Evolutionary conservation across 2,113 vertebrate genomes (phyloP).

Genomic region (Podilymbus podiceps): DNA sequence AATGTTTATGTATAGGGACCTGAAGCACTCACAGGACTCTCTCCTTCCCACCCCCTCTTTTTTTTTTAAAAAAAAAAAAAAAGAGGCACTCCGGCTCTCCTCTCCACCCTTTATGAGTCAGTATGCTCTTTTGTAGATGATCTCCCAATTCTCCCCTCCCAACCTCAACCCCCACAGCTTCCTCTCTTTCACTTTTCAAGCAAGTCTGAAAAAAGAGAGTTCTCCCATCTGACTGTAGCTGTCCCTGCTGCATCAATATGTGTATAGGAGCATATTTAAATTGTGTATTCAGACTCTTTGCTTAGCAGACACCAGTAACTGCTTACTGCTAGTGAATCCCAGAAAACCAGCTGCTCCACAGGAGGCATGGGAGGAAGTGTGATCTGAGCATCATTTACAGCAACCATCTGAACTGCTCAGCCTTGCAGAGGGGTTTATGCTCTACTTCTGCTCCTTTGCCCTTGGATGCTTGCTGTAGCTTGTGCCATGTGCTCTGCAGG

Average conservation of each 20-base stretch:
- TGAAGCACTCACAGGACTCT: neutral
- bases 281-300: slow-evolving; percentile 1
- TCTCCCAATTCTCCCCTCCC: neutral
- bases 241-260: neutral
- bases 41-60: neutral
- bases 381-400: slow-evolving; percentile 22
- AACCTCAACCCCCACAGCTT: neutral
- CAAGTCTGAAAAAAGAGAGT: neutral
- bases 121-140: neutral
- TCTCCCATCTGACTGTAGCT: neutral
- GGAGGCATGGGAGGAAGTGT: slow-evolving; percentile 7
- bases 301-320: neutral
- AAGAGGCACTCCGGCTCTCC: neutral
- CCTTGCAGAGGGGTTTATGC: neutral
- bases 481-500: neutral
- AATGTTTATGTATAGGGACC: neutral
- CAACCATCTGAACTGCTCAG: neutral
- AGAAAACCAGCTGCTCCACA: slow-evolving; percentile 29
- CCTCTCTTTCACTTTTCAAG: neutral
- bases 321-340: neutral
- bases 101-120: neutral
- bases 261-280: neutral
- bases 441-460: neutral
- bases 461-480: neutral
- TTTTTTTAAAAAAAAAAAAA: neutral